Base-by-base conservation (phyloP, 2,888 invertebrate species). In the Noctua comes region DNA sequence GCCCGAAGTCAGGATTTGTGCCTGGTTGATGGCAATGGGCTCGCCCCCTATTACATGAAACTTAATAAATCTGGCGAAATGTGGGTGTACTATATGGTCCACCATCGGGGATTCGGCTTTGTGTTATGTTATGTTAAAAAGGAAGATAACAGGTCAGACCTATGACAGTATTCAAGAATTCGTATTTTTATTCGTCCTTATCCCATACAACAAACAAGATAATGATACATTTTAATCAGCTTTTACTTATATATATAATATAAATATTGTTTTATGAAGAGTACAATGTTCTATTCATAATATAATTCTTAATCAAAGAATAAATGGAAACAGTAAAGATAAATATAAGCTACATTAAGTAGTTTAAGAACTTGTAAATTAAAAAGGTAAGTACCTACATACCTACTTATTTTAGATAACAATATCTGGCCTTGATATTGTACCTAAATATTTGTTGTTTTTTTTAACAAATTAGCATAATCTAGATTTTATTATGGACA, bases 321-420 rank as follows among this genome's bases (percentile, higher is more conserved):
- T n/a, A 46, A 36, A 31, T 21, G 51, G 8, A 16, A 18, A 7
- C 21, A 18, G 73, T 80, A 69, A 76, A 83, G 76, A 85, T 83
- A 70, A 62, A 59, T 54, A 40, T 27, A 36, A 70, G 59, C 21
- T 59, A 11, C 27, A 82, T 5, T 18, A 54, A 16, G 18, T 65
- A 40, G 64, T 24, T 64, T 24, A 65, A 64, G 40, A 69, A 48
- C 36, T 40, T n/a, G 48, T 59, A 46, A 62, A 62, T 59, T 54
- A 46, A 36, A 16, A 65, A 40, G 4, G 10, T 70, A 21, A 24
- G 31, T 48, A 68, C 57, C 8, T 59, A 66, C 4, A 0, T 64
- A 36, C 36, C 21, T 21, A 64, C 1, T 7, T 62, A 27, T 62
- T 46, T 54, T 27, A n/a, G 66, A 59, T 80, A 27, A 81, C 13